Conservation (phyloP, 1,140 invertebrate genomes). For the Odontomachus brunneus region DNA sequence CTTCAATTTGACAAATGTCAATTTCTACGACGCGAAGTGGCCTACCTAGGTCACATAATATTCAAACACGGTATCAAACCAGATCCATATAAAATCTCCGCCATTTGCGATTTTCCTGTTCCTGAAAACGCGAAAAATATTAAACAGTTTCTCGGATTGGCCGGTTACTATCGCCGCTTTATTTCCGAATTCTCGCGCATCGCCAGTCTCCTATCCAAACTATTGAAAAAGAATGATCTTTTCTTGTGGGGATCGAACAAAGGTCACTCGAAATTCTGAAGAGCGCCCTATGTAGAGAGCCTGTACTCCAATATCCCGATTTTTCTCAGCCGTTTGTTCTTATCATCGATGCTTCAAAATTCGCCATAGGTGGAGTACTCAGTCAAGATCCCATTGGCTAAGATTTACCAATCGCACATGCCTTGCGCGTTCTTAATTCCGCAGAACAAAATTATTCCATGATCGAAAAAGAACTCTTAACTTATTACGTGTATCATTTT, state of each 20-base stretch:
- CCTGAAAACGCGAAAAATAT: too few species aligned
- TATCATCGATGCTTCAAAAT: neutral
- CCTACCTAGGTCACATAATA: too few species aligned
- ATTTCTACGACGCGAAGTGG: too few species aligned
- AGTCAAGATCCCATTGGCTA: neutral
- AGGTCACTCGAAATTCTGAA: neutral
- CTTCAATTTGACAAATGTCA: too few species aligned
- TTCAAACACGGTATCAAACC: too few species aligned
- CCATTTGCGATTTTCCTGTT: too few species aligned
- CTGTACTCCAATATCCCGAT: neutral
- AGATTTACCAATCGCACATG: neutral
- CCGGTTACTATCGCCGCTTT: too few species aligned
- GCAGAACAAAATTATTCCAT: neutral
- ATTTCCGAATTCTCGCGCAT: accelerated
- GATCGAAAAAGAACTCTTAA: neutral
- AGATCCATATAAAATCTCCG: too few species aligned
- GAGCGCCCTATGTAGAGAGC: neutral
- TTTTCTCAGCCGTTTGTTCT: neutral
- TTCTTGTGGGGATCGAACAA: neutral
- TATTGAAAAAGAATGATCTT: too few species aligned
- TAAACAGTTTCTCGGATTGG: too few species aligned
- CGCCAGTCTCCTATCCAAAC: too few species aligned
- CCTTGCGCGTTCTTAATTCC: neutral
- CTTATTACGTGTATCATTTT: neutral
- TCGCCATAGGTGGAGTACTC: neutral